These are phyloP conservation scores for Frankliniella intonsa DNA, from an alignment of 2,888 invertebrate genomes.

Conservation along the genomic window DNA sequence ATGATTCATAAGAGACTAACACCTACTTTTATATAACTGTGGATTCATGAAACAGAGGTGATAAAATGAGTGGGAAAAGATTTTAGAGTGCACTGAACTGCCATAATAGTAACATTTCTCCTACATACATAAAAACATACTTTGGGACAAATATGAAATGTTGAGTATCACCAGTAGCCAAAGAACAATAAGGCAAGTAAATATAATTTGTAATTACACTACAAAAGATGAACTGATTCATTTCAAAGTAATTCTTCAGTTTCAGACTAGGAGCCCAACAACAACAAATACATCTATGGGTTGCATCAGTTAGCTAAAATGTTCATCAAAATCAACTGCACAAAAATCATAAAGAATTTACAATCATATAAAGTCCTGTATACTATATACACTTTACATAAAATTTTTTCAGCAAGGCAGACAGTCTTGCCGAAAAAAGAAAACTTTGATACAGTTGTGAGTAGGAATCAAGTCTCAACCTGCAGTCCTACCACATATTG, in stretches of 20 bases:
- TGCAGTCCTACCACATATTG: neutral
- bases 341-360: conserved; percentile 24
- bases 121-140: neutral
- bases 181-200: neutral
- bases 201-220: neutral
- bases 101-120: neutral
- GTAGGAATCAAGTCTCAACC: neutral
- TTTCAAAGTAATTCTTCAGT: conserved; percentile 16
- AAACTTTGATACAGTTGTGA: neutral
- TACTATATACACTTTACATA: conserved; percentile 20
- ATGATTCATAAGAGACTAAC: neutral
- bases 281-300: conserved; percentile 15
- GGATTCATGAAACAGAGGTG: neutral
- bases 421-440: neutral
- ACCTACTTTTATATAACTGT: neutral
- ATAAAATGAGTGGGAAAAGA: neutral
- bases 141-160: neutral
- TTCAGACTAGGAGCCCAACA: conserved; percentile 24
- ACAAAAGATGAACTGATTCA: conserved; percentile 9
- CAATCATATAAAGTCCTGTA: neutral
- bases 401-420: neutral
- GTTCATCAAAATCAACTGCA: conserved; percentile 12
- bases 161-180: neutral
- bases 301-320: conserved; percentile 23
- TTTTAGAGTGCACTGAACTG: neutral